These are phyloP conservation scores for sheep (Ovis aries) DNA, from an alignment of 2,113 vertebrate species.

Conservation along the genomic window ARS-UI_Ramb_v3.0 NC_056066.1:58310001-58310500, in stretches of 20 bases:
- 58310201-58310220: background rate
- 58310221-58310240: background rate
- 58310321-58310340: background rate
- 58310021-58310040: background rate
- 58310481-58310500: background rate
- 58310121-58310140: background rate
- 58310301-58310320: background rate
- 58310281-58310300: background rate
- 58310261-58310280: background rate
- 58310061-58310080: background rate
- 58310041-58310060: background rate
- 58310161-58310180: background rate
- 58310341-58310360: background rate
- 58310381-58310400: background rate
- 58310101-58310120: background rate
- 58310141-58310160: background rate
- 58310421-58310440: rapidly evolving
- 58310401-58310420: background rate
- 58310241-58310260: background rate
- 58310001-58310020: background rate
- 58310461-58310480: background rate
- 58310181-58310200: background rate
- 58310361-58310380: background rate
- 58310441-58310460: background rate
- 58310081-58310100: background rate